These are phyloP conservation scores for Alouatta caraya DNA, from an alignment of 2,797 vertebrate species.

Conservation along the genomic window DNA sequence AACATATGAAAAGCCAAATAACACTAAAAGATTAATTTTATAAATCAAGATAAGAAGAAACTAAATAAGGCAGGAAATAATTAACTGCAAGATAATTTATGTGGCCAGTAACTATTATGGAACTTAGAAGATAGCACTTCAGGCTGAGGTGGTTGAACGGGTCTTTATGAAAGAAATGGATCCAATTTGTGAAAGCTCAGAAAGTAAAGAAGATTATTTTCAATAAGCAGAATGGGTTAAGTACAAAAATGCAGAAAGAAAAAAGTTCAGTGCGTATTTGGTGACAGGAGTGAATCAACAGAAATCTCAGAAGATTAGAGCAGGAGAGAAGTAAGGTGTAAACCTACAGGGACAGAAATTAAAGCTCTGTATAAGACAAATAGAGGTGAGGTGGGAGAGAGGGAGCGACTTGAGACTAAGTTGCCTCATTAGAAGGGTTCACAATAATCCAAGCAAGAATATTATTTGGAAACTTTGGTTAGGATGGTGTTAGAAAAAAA, in stretches of 20 bases:
- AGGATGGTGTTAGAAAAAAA: background rate
- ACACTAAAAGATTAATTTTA: constrained; percentile 12
- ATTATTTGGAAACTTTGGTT: background rate
- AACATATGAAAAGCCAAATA: constrained; percentile 10
- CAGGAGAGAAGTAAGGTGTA: background rate
- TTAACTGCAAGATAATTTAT: background rate
- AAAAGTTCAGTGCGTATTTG: background rate
- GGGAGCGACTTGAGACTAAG: background rate
- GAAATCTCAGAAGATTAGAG: background rate
- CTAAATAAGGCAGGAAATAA: background rate
- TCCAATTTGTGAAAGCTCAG: background rate
- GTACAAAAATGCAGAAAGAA: background rate
- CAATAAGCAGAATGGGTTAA: background rate
- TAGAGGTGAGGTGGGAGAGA: too few relatives aligned
- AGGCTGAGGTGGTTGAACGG: too few relatives aligned
- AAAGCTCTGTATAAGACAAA: background rate
- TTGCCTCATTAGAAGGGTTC: background rate
- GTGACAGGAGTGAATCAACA: background rate
- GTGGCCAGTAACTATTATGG: background rate
- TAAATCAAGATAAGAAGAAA: background rate
- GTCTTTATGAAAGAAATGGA: background rate
- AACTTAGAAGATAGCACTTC: background rate
- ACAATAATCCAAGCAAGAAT: background rate
- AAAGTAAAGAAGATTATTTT: constrained; percentile 4
- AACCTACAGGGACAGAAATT: background rate